Percentiles rank a stretch among this genome's conserved stretches.
These are phyloP conservation scores for Gymnothorax javanicus DNA, from an alignment of 2,797 vertebrate species.

Conservation along the genomic window DNA sequence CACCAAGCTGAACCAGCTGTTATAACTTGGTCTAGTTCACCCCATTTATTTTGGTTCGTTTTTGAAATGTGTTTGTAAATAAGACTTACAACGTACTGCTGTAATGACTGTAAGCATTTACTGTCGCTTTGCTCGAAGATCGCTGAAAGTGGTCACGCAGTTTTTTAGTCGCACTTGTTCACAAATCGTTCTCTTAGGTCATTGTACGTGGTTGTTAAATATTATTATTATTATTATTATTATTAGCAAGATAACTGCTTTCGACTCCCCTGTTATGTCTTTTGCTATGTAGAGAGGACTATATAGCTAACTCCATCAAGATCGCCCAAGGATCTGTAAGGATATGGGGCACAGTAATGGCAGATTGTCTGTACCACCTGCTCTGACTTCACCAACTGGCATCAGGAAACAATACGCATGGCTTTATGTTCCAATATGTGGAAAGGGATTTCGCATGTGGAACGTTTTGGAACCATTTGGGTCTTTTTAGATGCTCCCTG, in stretches of 20 bases:
- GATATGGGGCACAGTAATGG: background rate
- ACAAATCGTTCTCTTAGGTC: constrained; percentile 52
- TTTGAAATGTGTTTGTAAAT: constrained; percentile 56
- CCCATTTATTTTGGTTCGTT: constrained; percentile 50
- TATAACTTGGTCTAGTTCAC: constrained; percentile 75
- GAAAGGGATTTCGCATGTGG: constrained; percentile 39
- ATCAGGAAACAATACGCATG: constrained; percentile 25
- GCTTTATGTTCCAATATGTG: constrained; percentile 32
- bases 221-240: constrained; percentile 44
- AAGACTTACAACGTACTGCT: constrained; percentile 60
- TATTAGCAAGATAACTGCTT: constrained; percentile 65
- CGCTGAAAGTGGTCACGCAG: constrained; percentile 44
- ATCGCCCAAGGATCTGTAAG: constrained; percentile 21
- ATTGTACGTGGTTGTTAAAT: constrained; percentile 62
- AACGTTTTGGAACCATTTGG: constrained; percentile 51
- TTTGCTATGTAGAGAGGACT: constrained; percentile 41
- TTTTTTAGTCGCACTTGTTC: constrained; percentile 46
- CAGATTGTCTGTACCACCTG: background rate
- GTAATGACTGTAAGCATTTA: constrained; percentile 54
- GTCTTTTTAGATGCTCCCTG: constrained; percentile 22
- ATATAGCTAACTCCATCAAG: constrained; percentile 36
- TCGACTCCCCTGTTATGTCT: constrained; percentile 49
- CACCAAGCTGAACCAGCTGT: constrained; percentile 62
- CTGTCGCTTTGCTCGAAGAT: constrained; percentile 62
- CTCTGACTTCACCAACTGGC: constrained; percentile 27